Evolutionary conservation across 2,888 invertebrate genomes (phyloP).

Genomic region (Conomelus anceps): DNA sequence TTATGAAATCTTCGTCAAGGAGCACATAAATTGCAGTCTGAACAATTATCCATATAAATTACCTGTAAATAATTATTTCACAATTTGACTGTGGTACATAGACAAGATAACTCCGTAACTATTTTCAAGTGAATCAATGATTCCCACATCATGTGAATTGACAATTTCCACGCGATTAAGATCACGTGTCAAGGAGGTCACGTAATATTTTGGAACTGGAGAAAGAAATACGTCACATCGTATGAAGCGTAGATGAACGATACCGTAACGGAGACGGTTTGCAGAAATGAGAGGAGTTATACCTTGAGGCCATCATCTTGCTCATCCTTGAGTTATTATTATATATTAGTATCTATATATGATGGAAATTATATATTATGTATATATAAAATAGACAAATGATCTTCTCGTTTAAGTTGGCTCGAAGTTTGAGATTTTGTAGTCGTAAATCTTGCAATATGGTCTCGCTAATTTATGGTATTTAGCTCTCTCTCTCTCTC

Average conservation of each 20-base stretch:
- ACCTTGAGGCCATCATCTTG: not conserved
- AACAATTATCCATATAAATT: too few relatives aligned
- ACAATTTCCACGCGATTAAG: not conserved
- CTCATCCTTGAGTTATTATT: not conserved
- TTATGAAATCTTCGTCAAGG: too few relatives aligned
- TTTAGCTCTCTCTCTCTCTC: too few relatives aligned
- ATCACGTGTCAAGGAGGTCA: not conserved
- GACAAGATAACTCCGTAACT: not conserved
- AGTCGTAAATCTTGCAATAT: not conserved
- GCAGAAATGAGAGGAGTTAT: not conserved
- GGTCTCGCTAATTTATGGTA: too few relatives aligned
- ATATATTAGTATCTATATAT: not conserved
- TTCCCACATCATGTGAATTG: not conserved
- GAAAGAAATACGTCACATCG: not conserved
- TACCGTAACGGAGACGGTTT: not conserved
- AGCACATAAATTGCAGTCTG: too few relatives aligned
- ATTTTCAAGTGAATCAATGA: not conserved
- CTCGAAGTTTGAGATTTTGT: not conserved
- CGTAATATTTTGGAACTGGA: not conserved
- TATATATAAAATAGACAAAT: not conserved
- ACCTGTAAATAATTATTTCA: too few relatives aligned
- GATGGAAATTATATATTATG: not conserved
- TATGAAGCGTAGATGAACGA: not conserved
- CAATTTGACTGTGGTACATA: not conserved
- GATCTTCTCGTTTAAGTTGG: not conserved